Conservation (phyloP, 2,888 invertebrate species). For the Drosophila siamana region DNA sequence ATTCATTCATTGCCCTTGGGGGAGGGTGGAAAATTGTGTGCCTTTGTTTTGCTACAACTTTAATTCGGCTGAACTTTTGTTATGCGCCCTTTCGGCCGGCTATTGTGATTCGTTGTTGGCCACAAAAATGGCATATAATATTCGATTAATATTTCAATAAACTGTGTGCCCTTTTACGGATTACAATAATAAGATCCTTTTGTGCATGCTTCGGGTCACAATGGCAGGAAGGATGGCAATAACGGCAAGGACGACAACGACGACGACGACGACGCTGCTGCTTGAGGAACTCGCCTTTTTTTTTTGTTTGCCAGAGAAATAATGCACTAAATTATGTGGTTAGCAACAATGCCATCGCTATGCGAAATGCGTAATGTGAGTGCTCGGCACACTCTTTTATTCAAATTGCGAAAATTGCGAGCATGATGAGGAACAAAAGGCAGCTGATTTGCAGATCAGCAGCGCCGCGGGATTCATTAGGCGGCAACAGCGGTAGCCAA, state of each 20-base stretch:
- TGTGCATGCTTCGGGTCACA: constrained; percentile 39
- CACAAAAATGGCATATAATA: constrained; percentile 63
- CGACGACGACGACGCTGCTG: no score
- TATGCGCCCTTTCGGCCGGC: constrained; percentile 23
- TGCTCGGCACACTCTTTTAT: neutral
- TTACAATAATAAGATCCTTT: constrained; percentile 71
- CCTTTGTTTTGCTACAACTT: constrained; percentile 27
- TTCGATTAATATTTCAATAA: constrained; percentile 79
- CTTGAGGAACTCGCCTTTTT: constrained; percentile 16
- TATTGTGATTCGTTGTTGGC: constrained; percentile 29
- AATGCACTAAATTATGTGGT: constrained; percentile 40
- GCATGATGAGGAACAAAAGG: constrained; percentile 62
- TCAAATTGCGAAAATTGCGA: constrained; percentile 44
- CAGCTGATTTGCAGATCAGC: constrained; percentile 52
- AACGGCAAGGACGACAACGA: constrained; percentile 15
- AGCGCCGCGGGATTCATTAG: constrained; percentile 48
- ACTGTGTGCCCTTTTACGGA: constrained; percentile 66
- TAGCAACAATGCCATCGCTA: constrained; percentile 25
- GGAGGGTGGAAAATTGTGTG: constrained; percentile 3
- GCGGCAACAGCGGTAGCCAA: constrained; percentile 33
- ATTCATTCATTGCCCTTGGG: neutral
- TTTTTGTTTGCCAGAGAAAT: constrained; percentile 19
- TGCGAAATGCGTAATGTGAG: constrained; percentile 12
- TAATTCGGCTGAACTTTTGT: constrained; percentile 25
- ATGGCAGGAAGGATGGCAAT: constrained; percentile 24